These are phyloP conservation scores for Aspidoscelis tigris DNA, from an alignment of 2,113 vertebrate species.

Conservation along the genomic window DNA sequence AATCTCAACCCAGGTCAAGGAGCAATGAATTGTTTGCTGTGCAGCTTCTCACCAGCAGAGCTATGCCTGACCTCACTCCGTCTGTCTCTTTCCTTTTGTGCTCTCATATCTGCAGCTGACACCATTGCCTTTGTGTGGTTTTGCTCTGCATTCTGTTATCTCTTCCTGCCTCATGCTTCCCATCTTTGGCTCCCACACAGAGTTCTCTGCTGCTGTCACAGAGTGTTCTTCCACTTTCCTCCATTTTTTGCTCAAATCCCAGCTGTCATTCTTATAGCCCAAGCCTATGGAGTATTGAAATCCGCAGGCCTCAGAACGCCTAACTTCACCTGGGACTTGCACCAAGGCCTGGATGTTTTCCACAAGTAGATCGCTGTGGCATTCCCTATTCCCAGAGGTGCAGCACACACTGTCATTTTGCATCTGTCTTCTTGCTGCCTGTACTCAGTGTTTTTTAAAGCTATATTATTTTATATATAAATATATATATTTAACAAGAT, in stretches of 20 bases:
- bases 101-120: conserved; percentile 15
- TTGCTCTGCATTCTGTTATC: conserved; percentile 39
- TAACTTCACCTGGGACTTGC: not conserved
- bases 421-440: too few relatives aligned
- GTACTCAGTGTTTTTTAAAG: too few relatives aligned
- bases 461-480: too few relatives aligned
- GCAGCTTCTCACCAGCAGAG: not conserved
- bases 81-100: not conserved
- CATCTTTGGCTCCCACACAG: not conserved
- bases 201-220: not conserved
- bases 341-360: not conserved
- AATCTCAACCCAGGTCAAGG: not conserved
- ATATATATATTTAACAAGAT: too few relatives aligned
- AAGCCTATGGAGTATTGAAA: not conserved
- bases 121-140: conserved; percentile 13
- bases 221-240: not conserved
- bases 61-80: not conserved
- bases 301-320: not conserved
- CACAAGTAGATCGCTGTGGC: too few relatives aligned
- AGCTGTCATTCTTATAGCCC: not conserved
- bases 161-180: conserved; percentile 36
- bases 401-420: too few relatives aligned
- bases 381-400: too few relatives aligned
- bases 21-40: not conserved
- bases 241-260: not conserved